Base-by-base conservation (phyloP, 2,888 invertebrate species). In the Anthrax anthrax region DNA sequence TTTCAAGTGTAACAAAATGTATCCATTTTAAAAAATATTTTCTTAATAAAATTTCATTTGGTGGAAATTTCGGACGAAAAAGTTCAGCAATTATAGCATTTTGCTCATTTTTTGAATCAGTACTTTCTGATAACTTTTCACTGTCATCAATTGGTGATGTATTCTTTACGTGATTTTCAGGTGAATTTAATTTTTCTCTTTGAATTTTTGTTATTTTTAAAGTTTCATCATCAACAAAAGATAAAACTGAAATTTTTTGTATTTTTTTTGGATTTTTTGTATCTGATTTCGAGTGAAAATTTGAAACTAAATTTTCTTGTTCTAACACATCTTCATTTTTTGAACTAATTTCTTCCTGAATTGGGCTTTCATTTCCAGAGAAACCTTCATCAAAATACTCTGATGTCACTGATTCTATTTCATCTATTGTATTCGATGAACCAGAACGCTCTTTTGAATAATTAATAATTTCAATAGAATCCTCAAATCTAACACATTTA, bases 11-110 rank as follows among this genome's bases (percentile, higher is more conserved):
- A 0, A 60, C 62, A 32, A 58, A 66, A 47, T 67, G 65, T 8
- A 64, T 57, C 69, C 69, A 69, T 47, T 59, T 63, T 1, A 61
- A 54, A 23, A 69, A 67, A 48, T 61, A 65, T 38, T 60, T 50
- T 39, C 47, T 60, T 3, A 60, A 56, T 50, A 65, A 27, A n/a
- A 51, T 50, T 8, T 48, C 46, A 10, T 58, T 41, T 43, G 39
- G 39, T 32, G 46, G 38, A 38, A 40, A 38, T 29, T 49, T 51
- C 34, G 44, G 38, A 16, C 29, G 51, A 48, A 64, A 64, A 1
- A 67, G 54, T 43, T 65, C 55, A 0, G 59, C 56, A 40, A 69
- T 62, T 14, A 64, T 63, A 23, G 53, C 55, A 14, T 59, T 57
- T 49, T 66, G 61, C 48, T 64, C 65, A 39, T 52, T 37, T 44